These are phyloP conservation scores for human DNA, from an alignment of 2,113 vertebrate genomes.

Conservation along the genomic window DNA sequence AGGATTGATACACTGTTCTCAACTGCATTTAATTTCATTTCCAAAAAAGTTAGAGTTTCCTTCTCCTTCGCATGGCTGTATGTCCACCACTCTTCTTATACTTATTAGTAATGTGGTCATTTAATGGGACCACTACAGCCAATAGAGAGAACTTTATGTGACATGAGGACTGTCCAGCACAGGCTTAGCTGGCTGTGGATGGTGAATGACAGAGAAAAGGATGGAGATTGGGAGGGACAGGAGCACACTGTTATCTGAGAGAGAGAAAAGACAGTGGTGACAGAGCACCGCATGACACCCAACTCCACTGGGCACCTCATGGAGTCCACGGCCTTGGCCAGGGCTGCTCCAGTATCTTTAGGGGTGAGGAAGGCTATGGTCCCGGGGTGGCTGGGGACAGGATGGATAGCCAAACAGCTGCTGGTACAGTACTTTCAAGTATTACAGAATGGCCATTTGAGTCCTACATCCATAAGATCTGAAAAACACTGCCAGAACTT, in stretches of 20 bases:
- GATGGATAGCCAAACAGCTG: fast-evolving
- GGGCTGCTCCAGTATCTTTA: not conserved
- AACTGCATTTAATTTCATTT: not conserved
- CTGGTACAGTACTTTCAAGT: fast-evolving
- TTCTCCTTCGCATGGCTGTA: not conserved
- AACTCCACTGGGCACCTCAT: not conserved
- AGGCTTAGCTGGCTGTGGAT: not conserved
- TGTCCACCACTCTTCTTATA: not conserved
- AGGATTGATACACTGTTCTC: not conserved
- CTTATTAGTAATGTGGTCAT: not conserved
- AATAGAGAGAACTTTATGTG: fast-evolving
- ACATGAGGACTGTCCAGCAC: fast-evolving
- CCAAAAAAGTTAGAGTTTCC: not conserved
- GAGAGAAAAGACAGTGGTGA: not conserved
- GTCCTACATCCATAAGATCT: fast-evolving
- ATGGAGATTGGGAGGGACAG: fast-evolving
- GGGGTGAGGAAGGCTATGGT: too few relatives aligned
- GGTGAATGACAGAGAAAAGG: not conserved
- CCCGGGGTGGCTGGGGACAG: too few relatives aligned
- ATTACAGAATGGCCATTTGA: not conserved
- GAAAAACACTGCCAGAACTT: not conserved
- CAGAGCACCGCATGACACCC: not conserved
- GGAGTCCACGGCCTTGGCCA: not conserved
- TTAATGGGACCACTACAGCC: not conserved
- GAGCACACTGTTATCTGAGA: fast-evolving